Evolutionary conservation across 2,888 invertebrate species (phyloP).

Genomic region (Aleiodes testaceus): DNA sequence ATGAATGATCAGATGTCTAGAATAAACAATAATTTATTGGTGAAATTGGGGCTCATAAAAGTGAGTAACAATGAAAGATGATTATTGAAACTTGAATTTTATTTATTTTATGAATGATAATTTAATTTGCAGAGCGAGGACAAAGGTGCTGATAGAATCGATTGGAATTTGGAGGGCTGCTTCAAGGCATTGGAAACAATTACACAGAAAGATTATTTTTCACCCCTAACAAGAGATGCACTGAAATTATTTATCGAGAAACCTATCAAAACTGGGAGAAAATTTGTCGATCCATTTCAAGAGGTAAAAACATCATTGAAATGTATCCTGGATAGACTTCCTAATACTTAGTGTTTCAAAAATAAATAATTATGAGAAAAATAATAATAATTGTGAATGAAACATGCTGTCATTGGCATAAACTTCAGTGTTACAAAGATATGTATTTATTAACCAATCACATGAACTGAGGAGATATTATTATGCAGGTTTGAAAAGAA

Average conservation of each 20-base stretch:
- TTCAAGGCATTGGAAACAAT: conserved; percentile 76
- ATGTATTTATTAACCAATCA: conserved; percentile 46
- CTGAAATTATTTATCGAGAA: conserved; percentile 75
- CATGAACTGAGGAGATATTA: background rate
- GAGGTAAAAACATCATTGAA: conserved; percentile 66
- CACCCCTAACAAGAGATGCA: conserved; percentile 73
- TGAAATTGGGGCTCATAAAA: conserved; percentile 82
- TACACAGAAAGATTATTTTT: conserved; percentile 75
- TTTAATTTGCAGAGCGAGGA: conserved; percentile 78
- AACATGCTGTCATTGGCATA: conserved; percentile 7
- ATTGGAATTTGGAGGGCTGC: conserved; percentile 80
- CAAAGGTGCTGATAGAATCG: conserved; percentile 76
- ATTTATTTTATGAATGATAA: background rate
- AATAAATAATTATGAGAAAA: background rate
- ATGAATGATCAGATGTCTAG: conserved; percentile 74
- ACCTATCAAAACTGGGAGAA: conserved; percentile 64
- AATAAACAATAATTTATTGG: conserved; percentile 79
- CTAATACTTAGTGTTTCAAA: conserved; percentile 56
- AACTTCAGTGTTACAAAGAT: conserved; percentile 47
- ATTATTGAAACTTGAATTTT: background rate
- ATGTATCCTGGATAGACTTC: conserved; percentile 57
- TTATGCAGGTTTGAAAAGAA: background rate
- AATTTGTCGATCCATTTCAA: conserved; percentile 62
- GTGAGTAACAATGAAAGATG: conserved; percentile 71
- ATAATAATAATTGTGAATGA: conserved; percentile 7